Percentiles rank a stretch among this genome's conserved stretches.
phyloP scores from a whole-genome alignment of 2,113 vertebrate species.

The Etheostoma cragini region DNA sequence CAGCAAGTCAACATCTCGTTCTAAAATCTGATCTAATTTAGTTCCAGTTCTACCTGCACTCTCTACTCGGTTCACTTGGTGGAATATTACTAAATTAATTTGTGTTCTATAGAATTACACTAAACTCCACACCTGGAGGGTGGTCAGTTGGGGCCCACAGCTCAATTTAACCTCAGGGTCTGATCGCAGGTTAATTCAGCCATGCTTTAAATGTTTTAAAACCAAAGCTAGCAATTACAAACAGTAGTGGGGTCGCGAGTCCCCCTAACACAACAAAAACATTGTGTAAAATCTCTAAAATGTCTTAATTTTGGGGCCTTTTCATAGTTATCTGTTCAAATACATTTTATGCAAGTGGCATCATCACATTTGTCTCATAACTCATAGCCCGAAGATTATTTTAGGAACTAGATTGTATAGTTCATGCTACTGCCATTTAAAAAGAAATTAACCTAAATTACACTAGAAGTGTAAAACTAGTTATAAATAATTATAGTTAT shows the following conservation, averaged over 20 bases:
- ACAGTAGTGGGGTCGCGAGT: not conserved
- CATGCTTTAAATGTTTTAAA: not conserved
- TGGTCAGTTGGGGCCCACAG: not conserved
- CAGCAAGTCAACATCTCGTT: not conserved
- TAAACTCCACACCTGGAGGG: not conserved
- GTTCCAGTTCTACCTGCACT: not conserved
- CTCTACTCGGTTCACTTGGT: not conserved
- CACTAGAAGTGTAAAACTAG: not conserved
- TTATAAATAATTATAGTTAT: too few relatives aligned
- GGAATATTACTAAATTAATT: not conserved
- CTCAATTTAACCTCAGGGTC: not conserved
- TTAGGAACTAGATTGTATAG: not conserved
- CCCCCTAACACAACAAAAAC: not conserved
- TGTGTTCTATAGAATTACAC: not conserved
- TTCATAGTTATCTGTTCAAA: not conserved
- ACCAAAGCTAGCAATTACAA: not conserved
- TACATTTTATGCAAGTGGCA: too few relatives aligned
- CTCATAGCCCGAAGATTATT: not conserved
- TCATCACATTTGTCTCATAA: not conserved
- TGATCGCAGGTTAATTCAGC: not conserved
- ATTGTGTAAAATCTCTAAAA: not conserved
- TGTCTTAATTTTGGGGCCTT: not conserved
- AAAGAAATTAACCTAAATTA: not conserved
- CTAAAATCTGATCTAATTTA: not conserved
- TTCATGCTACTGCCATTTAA: not conserved